Evolutionary conservation across 2,113 vertebrate genomes (phyloP).

Genomic region (Corvus moneduloides): DNA sequence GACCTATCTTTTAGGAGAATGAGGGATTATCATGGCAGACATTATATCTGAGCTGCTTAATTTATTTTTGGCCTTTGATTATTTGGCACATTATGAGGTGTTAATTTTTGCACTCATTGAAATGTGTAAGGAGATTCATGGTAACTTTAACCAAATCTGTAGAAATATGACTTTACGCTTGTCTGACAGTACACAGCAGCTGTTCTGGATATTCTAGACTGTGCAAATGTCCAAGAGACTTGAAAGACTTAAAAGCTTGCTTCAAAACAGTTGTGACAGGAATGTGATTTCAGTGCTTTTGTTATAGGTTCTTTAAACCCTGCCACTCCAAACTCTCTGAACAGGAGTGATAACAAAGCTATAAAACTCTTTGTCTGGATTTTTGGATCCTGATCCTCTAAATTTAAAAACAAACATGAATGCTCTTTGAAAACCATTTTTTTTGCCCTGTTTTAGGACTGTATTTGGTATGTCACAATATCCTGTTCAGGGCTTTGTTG

Average conservation of each 20-base stretch:
- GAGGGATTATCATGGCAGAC: background rate
- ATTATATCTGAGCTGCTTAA: background rate
- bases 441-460: background rate
- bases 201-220: background rate
- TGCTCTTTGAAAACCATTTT: background rate
- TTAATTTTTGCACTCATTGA: conserved; percentile 22
- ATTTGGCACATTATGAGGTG: conserved; percentile 29
- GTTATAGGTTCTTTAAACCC: background rate
- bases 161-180: background rate
- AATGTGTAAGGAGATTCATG: background rate
- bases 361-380: background rate
- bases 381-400: background rate
- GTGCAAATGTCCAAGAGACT: background rate
- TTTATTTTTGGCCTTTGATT: conserved; percentile 28
- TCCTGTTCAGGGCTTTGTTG: background rate
- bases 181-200: background rate
- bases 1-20: background rate
- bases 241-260: background rate
- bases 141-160: conserved; percentile 8
- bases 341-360: background rate
- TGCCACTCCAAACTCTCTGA: background rate
- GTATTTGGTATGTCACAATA: background rate
- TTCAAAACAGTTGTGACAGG: background rate
- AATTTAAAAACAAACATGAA: background rate
- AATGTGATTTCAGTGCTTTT: background rate